Conservation (phyloP, 2,888 invertebrate species). For the Busseola fusca region DNA sequence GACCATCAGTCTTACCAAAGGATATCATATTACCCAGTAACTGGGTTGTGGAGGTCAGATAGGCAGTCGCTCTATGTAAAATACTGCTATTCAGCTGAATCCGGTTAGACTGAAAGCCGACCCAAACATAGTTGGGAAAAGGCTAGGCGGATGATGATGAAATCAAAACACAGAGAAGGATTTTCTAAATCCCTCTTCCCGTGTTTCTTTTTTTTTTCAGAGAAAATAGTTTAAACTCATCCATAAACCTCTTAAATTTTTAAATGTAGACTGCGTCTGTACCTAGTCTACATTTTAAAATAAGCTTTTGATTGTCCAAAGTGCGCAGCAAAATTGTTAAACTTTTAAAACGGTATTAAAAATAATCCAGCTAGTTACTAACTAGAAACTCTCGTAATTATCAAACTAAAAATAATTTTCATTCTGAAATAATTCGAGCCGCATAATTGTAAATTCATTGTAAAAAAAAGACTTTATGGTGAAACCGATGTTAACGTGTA, state of each 20-base stretch:
- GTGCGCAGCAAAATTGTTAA: background rate
- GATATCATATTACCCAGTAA: no score
- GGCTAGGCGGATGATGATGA: no score
- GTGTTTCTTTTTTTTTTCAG: background rate
- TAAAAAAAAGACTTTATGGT: background rate
- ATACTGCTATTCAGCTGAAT: no score
- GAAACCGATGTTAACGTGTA: background rate
- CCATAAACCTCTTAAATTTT: background rate
- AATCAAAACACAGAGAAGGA: no score
- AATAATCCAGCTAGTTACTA: conserved; percentile 24
- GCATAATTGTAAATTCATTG: conserved; percentile 3
- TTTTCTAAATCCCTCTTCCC: no score
- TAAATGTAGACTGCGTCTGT: background rate
- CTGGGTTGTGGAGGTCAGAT: no score
- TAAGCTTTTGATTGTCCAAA: background rate
- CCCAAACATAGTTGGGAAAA: no score
- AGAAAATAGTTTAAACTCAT: background rate
- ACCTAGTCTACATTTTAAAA: no score
- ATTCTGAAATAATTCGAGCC: conserved; percentile 13
- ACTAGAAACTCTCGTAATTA: conserved; percentile 31
- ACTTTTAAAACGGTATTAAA: conserved; percentile 26
- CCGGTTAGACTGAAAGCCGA: no score
- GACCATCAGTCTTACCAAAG: no score
- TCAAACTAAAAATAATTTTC: conserved; percentile 34
- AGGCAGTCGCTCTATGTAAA: no score